Evolutionary conservation across 2,888 invertebrate species (phyloP).

Genomic region (Orgyia antiqua): DNA sequence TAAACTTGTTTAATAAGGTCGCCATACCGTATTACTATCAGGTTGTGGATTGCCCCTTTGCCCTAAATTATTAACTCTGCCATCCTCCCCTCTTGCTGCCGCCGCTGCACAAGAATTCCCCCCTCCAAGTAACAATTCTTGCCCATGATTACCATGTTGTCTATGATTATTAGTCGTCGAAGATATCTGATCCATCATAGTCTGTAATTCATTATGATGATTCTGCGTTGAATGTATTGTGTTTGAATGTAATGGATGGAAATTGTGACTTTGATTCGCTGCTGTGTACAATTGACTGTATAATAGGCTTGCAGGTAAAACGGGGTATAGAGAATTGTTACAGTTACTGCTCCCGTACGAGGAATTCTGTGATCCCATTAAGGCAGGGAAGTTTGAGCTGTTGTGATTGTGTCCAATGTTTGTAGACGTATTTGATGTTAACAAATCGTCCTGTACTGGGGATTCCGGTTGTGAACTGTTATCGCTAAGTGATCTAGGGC

Average conservation of each 20-base stretch:
- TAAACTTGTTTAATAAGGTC: slow-evolving; percentile 84
- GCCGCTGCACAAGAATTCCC: slow-evolving; percentile 79
- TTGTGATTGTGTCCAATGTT: slow-evolving; percentile 80
- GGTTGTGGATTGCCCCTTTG: slow-evolving; percentile 80
- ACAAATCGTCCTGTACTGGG: slow-evolving; percentile 87
- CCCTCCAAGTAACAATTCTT: slow-evolving; percentile 73
- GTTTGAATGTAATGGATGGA: slow-evolving; percentile 82
- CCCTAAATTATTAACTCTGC: slow-evolving; percentile 73
- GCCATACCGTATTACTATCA: slow-evolving; percentile 85
- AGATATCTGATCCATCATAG: slow-evolving; percentile 86
- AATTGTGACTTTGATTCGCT: slow-evolving; percentile 85
- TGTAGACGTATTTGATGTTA: slow-evolving; percentile 80
- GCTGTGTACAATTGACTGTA: slow-evolving; percentile 91
- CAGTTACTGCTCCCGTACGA: slow-evolving; percentile 80
- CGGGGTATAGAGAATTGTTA: slow-evolving; percentile 86
- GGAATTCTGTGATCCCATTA: slow-evolving; percentile 80
- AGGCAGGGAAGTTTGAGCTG: slow-evolving; percentile 81
- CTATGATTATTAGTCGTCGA: slow-evolving; percentile 80
- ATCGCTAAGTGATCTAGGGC: slow-evolving; percentile 88
- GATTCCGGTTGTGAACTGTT: slow-evolving; percentile 90
- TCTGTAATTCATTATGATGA: slow-evolving; percentile 84
- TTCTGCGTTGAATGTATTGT: slow-evolving; percentile 81
- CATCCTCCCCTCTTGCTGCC: slow-evolving; percentile 77
- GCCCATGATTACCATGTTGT: slow-evolving; percentile 62
- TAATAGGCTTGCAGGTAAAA: slow-evolving; percentile 87